phyloP scores from a whole-genome alignment of 2,797 vertebrate species.

The Antrozous pallidus region DNA sequence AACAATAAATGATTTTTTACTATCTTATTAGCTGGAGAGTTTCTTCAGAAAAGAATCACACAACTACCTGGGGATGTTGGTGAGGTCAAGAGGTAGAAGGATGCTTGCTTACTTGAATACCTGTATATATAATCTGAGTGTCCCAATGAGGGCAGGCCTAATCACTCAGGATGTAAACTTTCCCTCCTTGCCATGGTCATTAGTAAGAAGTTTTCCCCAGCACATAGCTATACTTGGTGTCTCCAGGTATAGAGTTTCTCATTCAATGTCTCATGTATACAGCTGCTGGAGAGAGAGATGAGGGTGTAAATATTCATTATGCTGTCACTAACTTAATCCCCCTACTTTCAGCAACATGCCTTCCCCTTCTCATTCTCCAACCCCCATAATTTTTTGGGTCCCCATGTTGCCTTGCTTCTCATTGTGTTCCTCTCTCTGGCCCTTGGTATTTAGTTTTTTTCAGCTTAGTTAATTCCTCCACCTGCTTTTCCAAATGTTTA shows the following conservation, averaged over 20 bases:
- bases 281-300: background rate
- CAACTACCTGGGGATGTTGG: background rate
- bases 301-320: background rate
- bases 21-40: background rate
- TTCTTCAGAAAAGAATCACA: background rate
- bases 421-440: background rate
- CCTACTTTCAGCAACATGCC: background rate
- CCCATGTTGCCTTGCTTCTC: background rate
- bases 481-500: background rate
- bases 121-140: background rate
- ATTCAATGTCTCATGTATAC: background rate
- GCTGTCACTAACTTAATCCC: background rate
- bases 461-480: background rate
- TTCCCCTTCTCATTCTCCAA: background rate
- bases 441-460: background rate
- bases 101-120: background rate
- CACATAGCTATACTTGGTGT: background rate
- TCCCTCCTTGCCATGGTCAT: background rate
- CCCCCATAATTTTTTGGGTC: background rate
- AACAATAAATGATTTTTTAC: background rate
- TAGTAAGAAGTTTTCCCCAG: background rate
- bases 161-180: background rate
- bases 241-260: background rate
- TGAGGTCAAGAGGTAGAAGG: background rate
- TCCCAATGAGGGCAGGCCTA: background rate